Evolutionary conservation across 2,888 invertebrate genomes (phyloP).

Genomic region (Papilio gigon): DNA sequence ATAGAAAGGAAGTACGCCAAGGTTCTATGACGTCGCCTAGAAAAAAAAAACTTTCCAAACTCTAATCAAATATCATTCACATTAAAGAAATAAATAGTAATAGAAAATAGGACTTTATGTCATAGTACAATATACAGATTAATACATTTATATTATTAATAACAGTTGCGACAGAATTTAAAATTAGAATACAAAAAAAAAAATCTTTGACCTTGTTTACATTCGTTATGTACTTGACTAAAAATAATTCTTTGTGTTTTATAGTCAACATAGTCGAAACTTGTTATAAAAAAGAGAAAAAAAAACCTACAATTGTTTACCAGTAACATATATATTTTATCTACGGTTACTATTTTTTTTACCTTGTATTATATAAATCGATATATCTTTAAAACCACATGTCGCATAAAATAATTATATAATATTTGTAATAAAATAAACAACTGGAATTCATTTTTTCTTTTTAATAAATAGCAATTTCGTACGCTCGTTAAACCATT

Average conservation of each 20-base stretch:
- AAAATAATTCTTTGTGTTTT: not conserved
- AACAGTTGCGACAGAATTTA: not conserved
- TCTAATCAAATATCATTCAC: not conserved
- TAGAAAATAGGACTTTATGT: not conserved
- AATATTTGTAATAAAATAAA: too few relatives aligned
- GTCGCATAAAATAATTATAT: too few relatives aligned
- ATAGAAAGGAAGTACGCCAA: conserved; percentile 1
- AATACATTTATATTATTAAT: not conserved
- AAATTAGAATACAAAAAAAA: not conserved
- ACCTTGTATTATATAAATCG: too few relatives aligned
- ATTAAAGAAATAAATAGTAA: not conserved
- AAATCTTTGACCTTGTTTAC: conserved; percentile 19
- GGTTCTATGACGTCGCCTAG: conserved; percentile 4
- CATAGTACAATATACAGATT: not conserved
- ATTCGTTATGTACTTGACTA: conserved; percentile 13
- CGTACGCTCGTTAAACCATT: too few relatives aligned
- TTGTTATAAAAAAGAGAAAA: too few relatives aligned
- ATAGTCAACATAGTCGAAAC: too few relatives aligned
- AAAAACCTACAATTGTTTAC: too few relatives aligned
- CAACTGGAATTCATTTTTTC: too few relatives aligned
- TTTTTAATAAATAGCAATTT: too few relatives aligned
- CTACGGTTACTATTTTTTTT: too few relatives aligned
- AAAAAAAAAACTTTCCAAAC: not conserved
- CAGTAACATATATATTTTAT: too few relatives aligned
- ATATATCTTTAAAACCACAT: too few relatives aligned